Percentiles rank a stretch among this genome's conserved stretches.
Evolutionary conservation across 1,140 invertebrate species (phyloP).

Genomic region (Bombus sibiricus): DNA sequence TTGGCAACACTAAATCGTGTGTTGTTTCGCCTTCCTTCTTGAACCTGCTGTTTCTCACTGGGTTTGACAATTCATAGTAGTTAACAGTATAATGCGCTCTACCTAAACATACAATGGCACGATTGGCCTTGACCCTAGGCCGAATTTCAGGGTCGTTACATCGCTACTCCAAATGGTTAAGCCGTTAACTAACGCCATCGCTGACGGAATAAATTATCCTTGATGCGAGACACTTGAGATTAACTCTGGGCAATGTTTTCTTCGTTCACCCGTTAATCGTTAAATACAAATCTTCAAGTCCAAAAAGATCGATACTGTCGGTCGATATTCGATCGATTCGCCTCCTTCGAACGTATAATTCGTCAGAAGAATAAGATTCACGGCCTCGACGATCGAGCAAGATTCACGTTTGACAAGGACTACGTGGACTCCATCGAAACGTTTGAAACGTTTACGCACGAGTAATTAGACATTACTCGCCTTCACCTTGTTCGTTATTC

Average conservation of each 20-base stretch:
- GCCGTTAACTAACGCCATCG: conserved; percentile 21
- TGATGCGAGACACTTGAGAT: neutral
- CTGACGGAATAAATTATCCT: conserved; percentile 37
- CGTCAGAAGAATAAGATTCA: neutral
- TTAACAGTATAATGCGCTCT: conserved; percentile 18
- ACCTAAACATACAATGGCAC: conserved; percentile 56
- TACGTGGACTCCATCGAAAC: neutral
- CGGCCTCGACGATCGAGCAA: conserved; percentile 39
- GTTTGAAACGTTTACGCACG: neutral
- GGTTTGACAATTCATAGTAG: neutral
- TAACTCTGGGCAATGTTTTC: neutral
- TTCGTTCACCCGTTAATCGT: neutral
- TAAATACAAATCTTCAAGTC: neutral
- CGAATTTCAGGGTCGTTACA: conserved; percentile 31
- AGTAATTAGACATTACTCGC: conserved; percentile 13
- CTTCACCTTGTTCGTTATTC: conserved; percentile 24
- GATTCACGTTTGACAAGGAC: conserved; percentile 10
- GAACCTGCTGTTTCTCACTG: conserved; percentile 1
- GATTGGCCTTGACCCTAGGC: conserved; percentile 36
- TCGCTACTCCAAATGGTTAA: conserved; percentile 24
- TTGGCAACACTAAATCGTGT: neutral
- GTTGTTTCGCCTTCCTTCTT: neutral
- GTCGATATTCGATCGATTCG: neutral
- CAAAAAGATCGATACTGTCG: neutral
- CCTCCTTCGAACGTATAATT: neutral